Evolutionary conservation across 2,888 invertebrate genomes (phyloP), one percentile per base, ranked within the genome.

Genomic region (Drosophila subsilvestris): DNA sequence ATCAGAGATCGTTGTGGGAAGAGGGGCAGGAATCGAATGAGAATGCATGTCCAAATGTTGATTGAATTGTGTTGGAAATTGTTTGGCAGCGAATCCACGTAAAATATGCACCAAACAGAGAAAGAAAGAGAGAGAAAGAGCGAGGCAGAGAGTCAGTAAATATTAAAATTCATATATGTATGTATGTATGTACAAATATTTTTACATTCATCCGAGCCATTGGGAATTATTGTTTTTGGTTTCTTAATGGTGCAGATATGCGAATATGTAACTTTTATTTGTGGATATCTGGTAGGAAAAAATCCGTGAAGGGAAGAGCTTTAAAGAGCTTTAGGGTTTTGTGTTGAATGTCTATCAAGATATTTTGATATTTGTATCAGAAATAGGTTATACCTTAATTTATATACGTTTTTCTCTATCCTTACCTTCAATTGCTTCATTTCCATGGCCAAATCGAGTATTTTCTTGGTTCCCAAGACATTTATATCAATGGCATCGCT

Each of bases 401-500:
- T 5, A 25, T 6, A 25, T 6, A 25, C 6, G 0, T 6, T 25
- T 25, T 5, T 1, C 5, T 6, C 25, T 25, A 25, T 25, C 1
- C 77, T 77, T 81, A 92, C 92, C 91, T 92, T 92, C 65, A 92
- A 78, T 55, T 89, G 83, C 75, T 89, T 90, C 88, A 92, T 92
- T 88, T 91, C 88, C 91, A 92, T 90, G 53, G 87, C 91, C 76
- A 92, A 88, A 79, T 92, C 90, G 60, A 92, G 86, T 72, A 92
- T 91, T 85, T 92, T 92, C 77, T 92, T 92, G 50, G 92, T 92
- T 42, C 92, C 92, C 68, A 92, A 80, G 44, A 92, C 91, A 84
- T 92, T 92, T 72, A 92, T 92, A 73, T 90, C 91, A 76, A 92
- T 92, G 42, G 92, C 92, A 83, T 92, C 92, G 74, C 90, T 90